Evolutionary conservation across 1,140 invertebrate genomes (phyloP).

Genomic region (Bombus fervidus): DNA sequence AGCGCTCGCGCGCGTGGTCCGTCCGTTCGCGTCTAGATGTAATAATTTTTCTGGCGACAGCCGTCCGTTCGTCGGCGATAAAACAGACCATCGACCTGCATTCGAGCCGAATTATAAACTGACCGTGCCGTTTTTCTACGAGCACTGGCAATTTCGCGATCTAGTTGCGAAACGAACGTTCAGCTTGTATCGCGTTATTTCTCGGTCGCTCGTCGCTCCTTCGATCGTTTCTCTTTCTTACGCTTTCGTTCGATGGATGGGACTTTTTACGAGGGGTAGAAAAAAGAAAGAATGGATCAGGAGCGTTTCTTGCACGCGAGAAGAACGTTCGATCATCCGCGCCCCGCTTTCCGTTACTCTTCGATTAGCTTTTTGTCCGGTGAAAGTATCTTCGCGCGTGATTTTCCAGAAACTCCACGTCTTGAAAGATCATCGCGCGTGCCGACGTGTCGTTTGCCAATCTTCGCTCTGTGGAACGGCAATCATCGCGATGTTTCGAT

Average conservation of each 20-base stretch:
- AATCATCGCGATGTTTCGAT: neutral
- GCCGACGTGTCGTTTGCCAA: neutral
- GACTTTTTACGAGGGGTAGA: neutral
- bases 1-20: neutral
- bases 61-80: conserved; percentile 42
- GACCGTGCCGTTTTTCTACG: neutral
- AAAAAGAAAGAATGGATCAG: neutral
- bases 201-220: neutral
- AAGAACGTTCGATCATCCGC: conserved; percentile 25
- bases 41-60: conserved; percentile 60
- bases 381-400: conserved; percentile 18
- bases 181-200: neutral
- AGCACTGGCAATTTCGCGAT: neutral
- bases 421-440: neutral
- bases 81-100: conserved; percentile 63
- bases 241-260: no score
- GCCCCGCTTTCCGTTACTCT: conserved; percentile 15
- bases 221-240: neutral
- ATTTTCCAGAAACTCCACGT: conserved; percentile 34
- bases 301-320: neutral
- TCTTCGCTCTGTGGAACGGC: no score
- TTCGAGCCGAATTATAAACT: conserved; percentile 60
- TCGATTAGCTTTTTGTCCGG: neutral
- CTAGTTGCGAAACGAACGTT: conserved; percentile 2
- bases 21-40: conserved; percentile 27